phyloP scores from a whole-genome alignment of 1,140 invertebrate species.

The Pissodes strobi region DNA sequence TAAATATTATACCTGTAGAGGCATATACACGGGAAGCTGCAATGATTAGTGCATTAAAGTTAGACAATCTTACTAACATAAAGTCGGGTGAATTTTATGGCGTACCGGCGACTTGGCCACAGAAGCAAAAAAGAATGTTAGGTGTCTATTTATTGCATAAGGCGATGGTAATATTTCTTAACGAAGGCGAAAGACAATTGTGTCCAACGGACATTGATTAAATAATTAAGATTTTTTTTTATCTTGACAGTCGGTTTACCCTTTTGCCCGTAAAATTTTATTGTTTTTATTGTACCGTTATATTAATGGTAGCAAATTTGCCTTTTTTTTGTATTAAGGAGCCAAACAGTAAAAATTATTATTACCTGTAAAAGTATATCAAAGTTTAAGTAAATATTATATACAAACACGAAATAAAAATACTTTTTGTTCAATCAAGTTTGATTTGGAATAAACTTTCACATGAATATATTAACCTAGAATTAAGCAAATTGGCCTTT shows the following conservation, averaged over 20 bases:
- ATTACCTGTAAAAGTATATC: too few relatives aligned
- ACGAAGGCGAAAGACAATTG: slow-evolving; percentile 84
- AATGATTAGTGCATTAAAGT: slow-evolving; percentile 87
- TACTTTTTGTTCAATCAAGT: too few relatives aligned
- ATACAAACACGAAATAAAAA: too few relatives aligned
- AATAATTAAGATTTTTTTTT: too few relatives aligned
- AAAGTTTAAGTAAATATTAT: too few relatives aligned
- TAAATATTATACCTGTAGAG: slow-evolving; percentile 88
- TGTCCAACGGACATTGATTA: slow-evolving; percentile 68
- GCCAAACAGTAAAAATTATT: too few relatives aligned
- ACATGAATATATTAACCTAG: too few relatives aligned
- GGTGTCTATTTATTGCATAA: slow-evolving; percentile 84
- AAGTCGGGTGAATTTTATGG: slow-evolving; percentile 87
- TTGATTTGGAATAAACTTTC: too few relatives aligned
- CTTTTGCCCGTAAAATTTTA: neutral
- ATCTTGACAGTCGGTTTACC: too few relatives aligned
- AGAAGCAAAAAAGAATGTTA: slow-evolving; percentile 70
- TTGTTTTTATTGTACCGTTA: neutral
- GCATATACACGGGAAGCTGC: slow-evolving; percentile 91
- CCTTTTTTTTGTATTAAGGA: too few relatives aligned
- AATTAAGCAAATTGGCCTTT: too few relatives aligned
- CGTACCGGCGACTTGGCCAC: slow-evolving; percentile 71
- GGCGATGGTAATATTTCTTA: slow-evolving; percentile 81
- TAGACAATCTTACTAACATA: slow-evolving; percentile 79
- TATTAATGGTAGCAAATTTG: slow-evolving; percentile 1